Percentiles rank a stretch among this genome's conserved stretches.
Evolutionary conservation across 37 sponge, comb jelly and placozoan species (phyloP).

Genomic region (Geodia barretti): DNA sequence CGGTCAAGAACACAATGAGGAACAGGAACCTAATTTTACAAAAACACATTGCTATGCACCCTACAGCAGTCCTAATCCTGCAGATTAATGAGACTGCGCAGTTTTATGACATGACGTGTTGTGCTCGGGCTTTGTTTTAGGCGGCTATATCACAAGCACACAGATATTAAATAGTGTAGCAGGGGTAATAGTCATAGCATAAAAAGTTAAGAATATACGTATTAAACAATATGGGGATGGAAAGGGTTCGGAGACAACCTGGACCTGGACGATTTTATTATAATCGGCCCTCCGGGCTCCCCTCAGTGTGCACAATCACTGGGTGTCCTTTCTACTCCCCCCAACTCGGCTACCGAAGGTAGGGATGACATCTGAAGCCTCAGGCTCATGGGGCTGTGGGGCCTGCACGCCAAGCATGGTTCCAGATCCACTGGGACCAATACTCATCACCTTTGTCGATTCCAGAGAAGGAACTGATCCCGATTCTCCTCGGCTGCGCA

Average conservation of each 20-base stretch:
- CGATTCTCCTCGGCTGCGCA: conserved; percentile 19
- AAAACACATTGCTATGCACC: background rate
- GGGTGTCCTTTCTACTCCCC: conserved; percentile 10
- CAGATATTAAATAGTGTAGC: too few relatives aligned
- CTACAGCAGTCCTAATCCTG: background rate
- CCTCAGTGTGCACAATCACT: too few relatives aligned
- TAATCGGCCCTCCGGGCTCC: too few relatives aligned
- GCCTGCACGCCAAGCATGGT: conserved; percentile 43
- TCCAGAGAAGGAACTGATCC: conserved; percentile 54
- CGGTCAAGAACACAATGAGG: conserved; percentile 54
- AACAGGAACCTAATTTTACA: conserved; percentile 34
- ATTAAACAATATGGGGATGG: too few relatives aligned
- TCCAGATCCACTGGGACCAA: conserved; percentile 46
- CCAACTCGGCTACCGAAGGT: background rate
- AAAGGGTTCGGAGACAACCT: too few relatives aligned
- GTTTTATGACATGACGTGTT: too few relatives aligned
- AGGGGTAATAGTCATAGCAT: too few relatives aligned
- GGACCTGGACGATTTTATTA: too few relatives aligned
- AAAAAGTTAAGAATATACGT: too few relatives aligned
- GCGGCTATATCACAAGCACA: background rate
- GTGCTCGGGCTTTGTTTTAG: background rate
- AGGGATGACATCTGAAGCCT: conserved; percentile 34
- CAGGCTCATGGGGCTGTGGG: conserved; percentile 60
- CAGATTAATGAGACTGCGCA: background rate
- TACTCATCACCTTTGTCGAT: conserved; percentile 1